These are phyloP conservation scores for Spermophilus dauricus DNA, from an alignment of 2,113 vertebrate species.

Conservation along the genomic window DNA sequence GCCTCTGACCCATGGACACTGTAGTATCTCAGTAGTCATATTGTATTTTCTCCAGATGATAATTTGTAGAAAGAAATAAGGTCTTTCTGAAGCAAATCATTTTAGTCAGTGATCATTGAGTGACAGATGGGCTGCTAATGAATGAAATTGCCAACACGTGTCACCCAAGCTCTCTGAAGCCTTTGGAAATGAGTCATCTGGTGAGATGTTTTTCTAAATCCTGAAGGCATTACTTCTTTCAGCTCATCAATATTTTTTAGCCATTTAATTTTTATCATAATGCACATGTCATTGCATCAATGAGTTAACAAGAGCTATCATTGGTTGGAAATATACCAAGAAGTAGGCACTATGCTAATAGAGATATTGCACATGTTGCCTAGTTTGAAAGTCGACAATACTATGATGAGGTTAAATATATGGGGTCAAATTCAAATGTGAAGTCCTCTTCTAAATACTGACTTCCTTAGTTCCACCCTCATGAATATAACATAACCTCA, in stretches of 20 bases:
- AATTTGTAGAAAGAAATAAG: background rate
- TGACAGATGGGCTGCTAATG: background rate
- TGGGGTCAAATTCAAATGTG: background rate
- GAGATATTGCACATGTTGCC: background rate
- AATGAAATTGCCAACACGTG: background rate
- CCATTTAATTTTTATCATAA: background rate
- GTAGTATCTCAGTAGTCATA: background rate
- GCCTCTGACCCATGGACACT: background rate
- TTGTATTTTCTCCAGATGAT: conserved; percentile 38
- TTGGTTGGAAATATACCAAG: background rate
- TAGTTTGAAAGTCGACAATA: background rate
- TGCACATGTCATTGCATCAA: conserved; percentile 6
- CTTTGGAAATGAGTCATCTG: background rate
- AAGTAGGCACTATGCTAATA: background rate
- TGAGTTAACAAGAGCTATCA: background rate
- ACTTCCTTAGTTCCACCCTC: background rate
- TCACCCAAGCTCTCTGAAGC: background rate
- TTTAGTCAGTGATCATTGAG: background rate
- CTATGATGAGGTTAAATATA: background rate
- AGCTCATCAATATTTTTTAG: background rate
- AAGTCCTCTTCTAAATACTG: background rate
- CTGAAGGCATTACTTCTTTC: conserved; percentile 6
- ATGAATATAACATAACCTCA: background rate
- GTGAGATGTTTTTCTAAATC: conserved; percentile 1
- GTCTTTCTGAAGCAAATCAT: conserved; percentile 22